Evolutionary conservation across 2,113 vertebrate genomes (phyloP), one percentile per base, ranked within the genome.

Genomic region (Rattus rattus): DNA sequence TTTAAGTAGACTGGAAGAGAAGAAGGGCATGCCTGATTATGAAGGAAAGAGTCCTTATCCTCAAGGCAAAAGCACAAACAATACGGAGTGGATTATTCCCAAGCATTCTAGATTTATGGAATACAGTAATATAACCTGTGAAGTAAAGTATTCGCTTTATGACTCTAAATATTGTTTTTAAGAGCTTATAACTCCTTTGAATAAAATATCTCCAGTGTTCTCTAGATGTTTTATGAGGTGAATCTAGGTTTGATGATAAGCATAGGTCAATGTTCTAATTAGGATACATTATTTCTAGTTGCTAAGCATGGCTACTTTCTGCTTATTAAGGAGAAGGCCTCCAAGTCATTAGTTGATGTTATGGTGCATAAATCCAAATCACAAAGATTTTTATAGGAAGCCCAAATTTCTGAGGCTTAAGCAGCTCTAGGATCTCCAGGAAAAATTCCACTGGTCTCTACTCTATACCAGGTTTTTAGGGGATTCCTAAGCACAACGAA

Each of bases 101-200:
- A 90, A 17, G 54, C 39, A 96, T 61, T 49, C 76, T 80, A 12
- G 30, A 90, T 76, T 87, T 94, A 80, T 20, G 24, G 59, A 93
- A 77, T 88, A 11, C 86, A 26, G 24, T 52, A 63, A 87, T 70
- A 43, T 20, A 56, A 0, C 3, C 10, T 10, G 33, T 88, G 13
- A 3, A 54, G 73, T 91, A 93, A 3, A 65, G 63, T 92, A 94
- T 86, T 95, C 90, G 67, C n/a, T 90, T 94, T 88, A 88, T 93
- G 93, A 95, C 69, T 30, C 92, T 92, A 94, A 94, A 69, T 90
- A 92, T 52, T 75, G 36, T 76, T 93, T 43, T 93, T 81, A 88
- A 86, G 43, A 94, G 47, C 19, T 93, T 96, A 84, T 56, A 88
- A 90, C 2, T 67, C 43, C 17, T 95, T 87, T 43, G 63, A 91